Evolutionary conservation across 2,888 invertebrate genomes (phyloP), one percentile per base, ranked within the genome.

Genomic region (Teinopalpus imperialis): DNA sequence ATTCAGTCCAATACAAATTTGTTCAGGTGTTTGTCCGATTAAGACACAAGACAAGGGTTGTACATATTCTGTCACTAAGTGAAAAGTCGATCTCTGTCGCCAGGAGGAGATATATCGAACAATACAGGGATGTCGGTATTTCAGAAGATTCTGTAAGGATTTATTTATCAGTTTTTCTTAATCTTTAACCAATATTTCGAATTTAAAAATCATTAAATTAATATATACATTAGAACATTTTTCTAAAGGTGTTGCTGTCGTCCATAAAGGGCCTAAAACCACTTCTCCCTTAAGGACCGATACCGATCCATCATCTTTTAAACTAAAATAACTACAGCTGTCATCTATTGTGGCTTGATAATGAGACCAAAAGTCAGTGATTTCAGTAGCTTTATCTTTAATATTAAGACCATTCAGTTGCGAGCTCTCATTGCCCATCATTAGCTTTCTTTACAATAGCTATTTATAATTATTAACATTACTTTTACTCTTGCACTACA

Each of bases 81-180:
- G 92, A 60, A 93, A 92, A 51, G 93, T 93, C 5, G 93, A 93
- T 29, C 93, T 91, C 60, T 94, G 93, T 48, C 93, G 92, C 93
- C 96, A 95, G 1, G 94, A 93, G 13, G 94, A 93, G 52, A 96
- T 90, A 69, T 95, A 97, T 65, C 93, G 93, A 6, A 97, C 79
- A 57, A 97, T 95, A 61, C 93, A 93, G 0, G 97, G 97, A 81
- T 97, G 97, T 0, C 97, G 92, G 75, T 95, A 93, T 44, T 95
- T 92, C 89, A 94, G 93, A 48, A 97, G 89, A 82, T 95, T 95
- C 97, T 97, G 77, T 43, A 91, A 90, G 46, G 32, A 52, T 7
- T 5, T 9, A 24, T 16, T 7, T 14, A 3, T 21, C 2, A 16
- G 4, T 27, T 16, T n/a, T 9, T 5, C 2, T 12, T 16, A 10